A percentile compares a stretch with the other conserved stretches of the same genome.
phyloP scores from a whole-genome alignment of 2,113 vertebrate genomes.

The Phrynosoma blainvillii region DNA sequence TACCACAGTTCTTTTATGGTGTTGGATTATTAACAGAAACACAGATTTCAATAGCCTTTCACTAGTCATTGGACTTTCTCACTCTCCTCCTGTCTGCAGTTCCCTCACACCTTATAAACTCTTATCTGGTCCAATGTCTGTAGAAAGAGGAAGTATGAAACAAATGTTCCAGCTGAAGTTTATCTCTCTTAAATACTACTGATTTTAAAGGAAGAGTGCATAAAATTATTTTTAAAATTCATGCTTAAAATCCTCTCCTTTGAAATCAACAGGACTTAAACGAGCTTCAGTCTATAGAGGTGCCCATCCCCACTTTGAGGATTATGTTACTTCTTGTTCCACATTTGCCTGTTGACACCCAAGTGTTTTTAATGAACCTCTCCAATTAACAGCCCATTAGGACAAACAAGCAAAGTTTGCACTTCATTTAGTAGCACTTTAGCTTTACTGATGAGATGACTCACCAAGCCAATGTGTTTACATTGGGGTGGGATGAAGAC shows the following conservation, averaged over 20 bases:
- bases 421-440: constrained; percentile 45
- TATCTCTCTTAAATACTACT: not conserved
- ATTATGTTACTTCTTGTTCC: constrained; percentile 1
- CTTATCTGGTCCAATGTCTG: not conserved
- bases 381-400: constrained; percentile 66
- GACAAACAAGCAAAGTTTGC: constrained; percentile 55
- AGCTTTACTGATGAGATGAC: constrained; percentile 26
- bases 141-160: not conserved
- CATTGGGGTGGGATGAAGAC: constrained; percentile 7
- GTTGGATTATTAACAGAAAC: not conserved
- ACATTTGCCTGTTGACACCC: constrained; percentile 32
- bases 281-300: not conserved
- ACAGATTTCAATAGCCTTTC: not conserved
- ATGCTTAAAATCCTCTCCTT: not conserved
- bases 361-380: constrained; percentile 58
- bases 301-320: not conserved
- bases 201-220: not conserved
- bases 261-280: not conserved
- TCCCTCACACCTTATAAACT: not conserved
- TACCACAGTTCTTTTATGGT: too few relatives aligned
- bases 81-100: not conserved
- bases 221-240: not conserved
- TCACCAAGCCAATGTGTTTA: constrained; percentile 27
- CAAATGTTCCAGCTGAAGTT: not conserved
- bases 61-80: not conserved